These are phyloP conservation scores for Clistopyga incitator DNA, from an alignment of 2,888 invertebrate genomes.

Conservation along the genomic window DNA sequence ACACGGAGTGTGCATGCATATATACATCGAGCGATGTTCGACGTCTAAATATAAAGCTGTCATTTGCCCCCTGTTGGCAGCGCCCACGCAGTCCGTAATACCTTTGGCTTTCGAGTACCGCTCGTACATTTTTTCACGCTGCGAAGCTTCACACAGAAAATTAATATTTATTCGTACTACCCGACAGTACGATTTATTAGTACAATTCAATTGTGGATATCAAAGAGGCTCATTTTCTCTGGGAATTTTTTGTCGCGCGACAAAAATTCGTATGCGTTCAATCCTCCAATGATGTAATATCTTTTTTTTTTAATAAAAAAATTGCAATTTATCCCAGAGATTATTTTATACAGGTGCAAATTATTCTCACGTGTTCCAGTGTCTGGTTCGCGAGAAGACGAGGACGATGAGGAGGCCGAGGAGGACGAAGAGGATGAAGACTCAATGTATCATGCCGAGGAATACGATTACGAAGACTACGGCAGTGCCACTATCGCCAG, in stretches of 20 bases:
- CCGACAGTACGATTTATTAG: neutral
- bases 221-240: neutral
- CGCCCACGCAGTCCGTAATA: slow-evolving; percentile 44
- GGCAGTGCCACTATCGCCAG: slow-evolving; percentile 76
- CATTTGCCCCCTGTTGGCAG: slow-evolving; percentile 35
- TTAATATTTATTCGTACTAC: neutral
- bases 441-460: slow-evolving; percentile 75
- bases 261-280: neutral
- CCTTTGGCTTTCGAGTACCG: slow-evolving; percentile 3
- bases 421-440: slow-evolving; percentile 74
- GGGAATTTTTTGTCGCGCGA: neutral
- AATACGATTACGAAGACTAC: slow-evolving; percentile 76
- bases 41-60: slow-evolving; percentile 73
- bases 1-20: slow-evolving; percentile 44
- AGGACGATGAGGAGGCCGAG: slow-evolving; percentile 71
- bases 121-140: slow-evolving; percentile 23
- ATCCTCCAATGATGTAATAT: neutral
- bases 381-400: slow-evolving; percentile 74
- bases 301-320: neutral
- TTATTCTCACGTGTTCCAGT: slow-evolving; percentile 42
- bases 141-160: slow-evolving; percentile 16
- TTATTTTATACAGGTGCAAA: neutral
- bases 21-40: slow-evolving; percentile 40
- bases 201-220: neutral
- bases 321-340: neutral